Conservation (phyloP, 2,113 vertebrate species). For the Mus spicilegus region DNA sequence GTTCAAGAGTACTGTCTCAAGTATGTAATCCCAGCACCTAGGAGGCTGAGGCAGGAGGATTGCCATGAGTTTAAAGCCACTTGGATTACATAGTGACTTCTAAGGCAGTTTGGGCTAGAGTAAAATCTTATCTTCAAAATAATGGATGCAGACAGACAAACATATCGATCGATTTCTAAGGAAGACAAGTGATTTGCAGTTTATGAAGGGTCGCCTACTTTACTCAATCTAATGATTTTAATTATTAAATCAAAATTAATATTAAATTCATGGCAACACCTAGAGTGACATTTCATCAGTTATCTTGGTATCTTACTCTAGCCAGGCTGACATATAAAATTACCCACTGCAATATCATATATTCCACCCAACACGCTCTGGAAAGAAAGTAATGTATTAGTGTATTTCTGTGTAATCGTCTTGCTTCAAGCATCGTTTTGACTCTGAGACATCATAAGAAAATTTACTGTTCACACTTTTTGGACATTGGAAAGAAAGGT, state of each 20-base stretch:
- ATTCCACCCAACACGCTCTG: neutral
- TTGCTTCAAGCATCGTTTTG: neutral
- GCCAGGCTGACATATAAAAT: slow-evolving; percentile 8
- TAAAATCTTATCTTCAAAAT: neutral
- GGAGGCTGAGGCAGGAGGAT: neutral
- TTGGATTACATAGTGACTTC: neutral
- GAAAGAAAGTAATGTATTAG: neutral
- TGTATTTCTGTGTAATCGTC: neutral
- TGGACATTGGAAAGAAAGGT: neutral
- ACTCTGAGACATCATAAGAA: neutral
- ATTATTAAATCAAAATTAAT: neutral
- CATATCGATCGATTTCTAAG: neutral
- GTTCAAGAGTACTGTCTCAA: neutral
- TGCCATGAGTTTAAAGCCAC: neutral
- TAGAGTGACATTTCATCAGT: neutral
- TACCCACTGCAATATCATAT: neutral
- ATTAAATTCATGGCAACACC: neutral
- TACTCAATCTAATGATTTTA: slow-evolving; percentile 5
- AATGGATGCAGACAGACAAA: neutral
- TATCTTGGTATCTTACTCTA: neutral
- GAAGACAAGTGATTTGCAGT: neutral
- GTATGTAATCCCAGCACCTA: neutral
- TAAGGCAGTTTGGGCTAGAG: neutral
- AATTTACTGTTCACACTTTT: neutral
- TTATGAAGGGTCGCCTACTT: neutral